These are phyloP conservation scores for Lampropteryx suffumata DNA, from an alignment of 2,888 invertebrate species.

Conservation along the genomic window DNA sequence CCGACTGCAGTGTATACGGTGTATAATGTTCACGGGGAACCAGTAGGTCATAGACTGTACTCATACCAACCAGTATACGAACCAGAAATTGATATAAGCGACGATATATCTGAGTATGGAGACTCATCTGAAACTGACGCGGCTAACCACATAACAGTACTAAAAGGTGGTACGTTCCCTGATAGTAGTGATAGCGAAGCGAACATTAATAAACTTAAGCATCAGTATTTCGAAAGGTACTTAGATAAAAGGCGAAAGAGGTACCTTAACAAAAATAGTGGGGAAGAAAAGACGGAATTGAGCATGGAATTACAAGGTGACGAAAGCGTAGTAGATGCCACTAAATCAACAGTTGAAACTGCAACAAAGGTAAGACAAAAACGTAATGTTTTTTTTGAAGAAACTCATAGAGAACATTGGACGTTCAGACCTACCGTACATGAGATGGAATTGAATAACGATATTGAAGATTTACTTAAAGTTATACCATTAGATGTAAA, in stretches of 20 bases:
- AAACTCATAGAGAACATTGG: conserved; percentile 53
- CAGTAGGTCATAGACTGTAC: conserved; percentile 73
- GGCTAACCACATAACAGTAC: conserved; percentile 61
- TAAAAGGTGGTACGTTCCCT: conserved; percentile 71
- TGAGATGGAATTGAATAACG: conserved; percentile 45
- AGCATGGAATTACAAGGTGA: conserved; percentile 55
- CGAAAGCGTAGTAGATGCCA: conserved; percentile 45
- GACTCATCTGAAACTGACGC: conserved; percentile 59
- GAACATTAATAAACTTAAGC: conserved; percentile 69
- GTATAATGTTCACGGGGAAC: conserved; percentile 75
- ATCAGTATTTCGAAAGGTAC: conserved; percentile 73
- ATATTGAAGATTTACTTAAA: conserved; percentile 58
- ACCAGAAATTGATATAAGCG: conserved; percentile 58
- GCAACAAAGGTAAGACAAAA: conserved; percentile 53
- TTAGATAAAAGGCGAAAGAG: conserved; percentile 71
- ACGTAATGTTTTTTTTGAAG: conserved; percentile 55
- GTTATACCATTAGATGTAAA: conserved; percentile 59
- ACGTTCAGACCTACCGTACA: conserved; percentile 46
- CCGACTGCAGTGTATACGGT: conserved; percentile 76
- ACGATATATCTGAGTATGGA: conserved; percentile 58
- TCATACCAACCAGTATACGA: conserved; percentile 78
- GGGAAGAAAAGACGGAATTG: conserved; percentile 49
- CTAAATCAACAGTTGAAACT: conserved; percentile 42
- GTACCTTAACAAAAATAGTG: conserved; percentile 57
- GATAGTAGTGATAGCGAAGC: conserved; percentile 54